Conservation (phyloP, 2,797 vertebrate genomes). For the Melanotaenia maccullochi region DNA sequence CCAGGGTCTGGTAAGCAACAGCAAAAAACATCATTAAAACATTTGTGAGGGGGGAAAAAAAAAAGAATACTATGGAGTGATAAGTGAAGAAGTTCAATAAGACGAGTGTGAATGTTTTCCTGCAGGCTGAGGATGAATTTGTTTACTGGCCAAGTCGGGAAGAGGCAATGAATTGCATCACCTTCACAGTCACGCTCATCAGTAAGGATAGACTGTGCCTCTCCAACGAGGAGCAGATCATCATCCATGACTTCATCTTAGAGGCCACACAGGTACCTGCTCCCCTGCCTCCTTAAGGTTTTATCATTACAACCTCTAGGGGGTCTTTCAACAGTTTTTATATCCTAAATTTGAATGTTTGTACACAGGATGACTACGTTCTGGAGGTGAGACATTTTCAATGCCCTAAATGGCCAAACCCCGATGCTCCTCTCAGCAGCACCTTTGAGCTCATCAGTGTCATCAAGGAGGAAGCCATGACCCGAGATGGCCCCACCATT, state of each 20-base stretch:
- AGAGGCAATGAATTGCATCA: slow-evolving; percentile 98
- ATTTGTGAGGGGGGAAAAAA: background rate
- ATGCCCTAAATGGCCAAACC: slow-evolving; percentile 99
- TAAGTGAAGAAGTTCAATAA: background rate
- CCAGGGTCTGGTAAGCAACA: slow-evolving; percentile 91
- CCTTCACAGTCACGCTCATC: slow-evolving; percentile 99
- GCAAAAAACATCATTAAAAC: background rate
- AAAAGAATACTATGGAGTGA: slow-evolving; percentile 1
- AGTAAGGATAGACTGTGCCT: slow-evolving; percentile 99
- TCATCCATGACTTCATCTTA: slow-evolving; percentile 99
- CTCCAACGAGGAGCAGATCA: slow-evolving; percentile 98
- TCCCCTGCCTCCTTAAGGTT: background rate
- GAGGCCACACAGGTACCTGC: slow-evolving; percentile 94
- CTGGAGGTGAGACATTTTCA: slow-evolving; percentile 98
- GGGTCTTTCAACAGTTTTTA: background rate
- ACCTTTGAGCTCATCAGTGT: slow-evolving; percentile 98
- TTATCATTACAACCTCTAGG: background rate
- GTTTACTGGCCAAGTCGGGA: slow-evolving; percentile 99
- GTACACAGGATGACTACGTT: slow-evolving; percentile 94
- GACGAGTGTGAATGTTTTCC: background rate
- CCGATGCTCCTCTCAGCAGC: slow-evolving; percentile 95
- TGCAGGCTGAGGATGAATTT: slow-evolving; percentile 97
- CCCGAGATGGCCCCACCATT: slow-evolving; percentile 96
- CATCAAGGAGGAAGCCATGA: slow-evolving; percentile 99
- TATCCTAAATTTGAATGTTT: background rate